phyloP scores from a whole-genome alignment of 2,888 invertebrate genomes.

The Strigamia crassipes region DNA sequence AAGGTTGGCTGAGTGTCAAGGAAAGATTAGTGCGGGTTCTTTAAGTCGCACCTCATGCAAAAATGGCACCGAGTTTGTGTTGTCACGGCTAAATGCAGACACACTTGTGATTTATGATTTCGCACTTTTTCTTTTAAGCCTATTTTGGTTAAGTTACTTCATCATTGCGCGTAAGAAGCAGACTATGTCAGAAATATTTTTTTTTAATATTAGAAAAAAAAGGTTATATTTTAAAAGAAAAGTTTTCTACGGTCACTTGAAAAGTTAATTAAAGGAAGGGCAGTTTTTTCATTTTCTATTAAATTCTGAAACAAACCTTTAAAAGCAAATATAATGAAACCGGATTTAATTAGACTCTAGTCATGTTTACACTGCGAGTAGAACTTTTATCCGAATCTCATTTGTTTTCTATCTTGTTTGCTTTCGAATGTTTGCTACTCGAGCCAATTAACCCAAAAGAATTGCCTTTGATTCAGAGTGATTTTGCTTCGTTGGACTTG shows the following conservation, averaged over 20 bases:
- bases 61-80: constrained; percentile 31
- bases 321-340: constrained; percentile 36
- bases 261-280: background rate
- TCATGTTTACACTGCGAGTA: constrained; percentile 25
- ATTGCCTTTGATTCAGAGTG: background rate
- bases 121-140: background rate
- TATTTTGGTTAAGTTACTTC: constrained; percentile 27
- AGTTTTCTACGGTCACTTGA: background rate
- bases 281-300: background rate
- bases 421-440: constrained; percentile 23
- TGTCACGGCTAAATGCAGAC: constrained; percentile 16
- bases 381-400: constrained; percentile 27
- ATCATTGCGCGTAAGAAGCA: constrained; percentile 7
- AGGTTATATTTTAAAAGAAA: background rate
- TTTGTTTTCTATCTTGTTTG: constrained; percentile 32
- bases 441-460: constrained; percentile 37
- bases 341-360: constrained; percentile 38
- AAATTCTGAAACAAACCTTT: background rate
- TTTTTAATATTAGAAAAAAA: background rate
- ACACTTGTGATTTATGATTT: constrained; percentile 24
- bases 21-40: constrained; percentile 29
- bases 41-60: constrained; percentile 40
- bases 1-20: constrained; percentile 37
- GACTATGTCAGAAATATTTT: constrained; percentile 2
- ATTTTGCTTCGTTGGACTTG: background rate